These are phyloP conservation scores for Oscheius sp. DNA, from an alignment of 2,888 invertebrate species.

Conservation along the genomic window DNA sequence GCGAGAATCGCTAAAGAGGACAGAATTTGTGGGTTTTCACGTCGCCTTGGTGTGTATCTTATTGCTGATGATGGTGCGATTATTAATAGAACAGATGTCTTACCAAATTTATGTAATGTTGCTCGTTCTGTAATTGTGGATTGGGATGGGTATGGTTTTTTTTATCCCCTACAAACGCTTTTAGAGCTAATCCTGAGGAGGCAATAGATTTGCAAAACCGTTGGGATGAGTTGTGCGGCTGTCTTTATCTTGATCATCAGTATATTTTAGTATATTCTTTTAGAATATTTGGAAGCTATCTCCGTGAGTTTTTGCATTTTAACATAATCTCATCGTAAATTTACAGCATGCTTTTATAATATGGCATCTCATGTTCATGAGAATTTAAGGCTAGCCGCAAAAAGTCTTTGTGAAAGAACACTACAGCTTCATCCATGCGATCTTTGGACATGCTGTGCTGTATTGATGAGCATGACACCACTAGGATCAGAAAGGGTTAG, in stretches of 20 bases:
- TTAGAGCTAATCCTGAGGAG: background rate
- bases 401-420: slow-evolving; percentile 31
- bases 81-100: background rate
- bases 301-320: slow-evolving; percentile 42
- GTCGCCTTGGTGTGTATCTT: slow-evolving; percentile 31
- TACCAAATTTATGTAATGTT: slow-evolving; percentile 12
- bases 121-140: slow-evolving; percentile 23
- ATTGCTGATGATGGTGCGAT: slow-evolving; percentile 30
- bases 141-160: background rate
- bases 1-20: too few species aligned
- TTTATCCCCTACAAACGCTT: too few species aligned
- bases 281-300: slow-evolving; percentile 53
- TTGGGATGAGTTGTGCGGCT: slow-evolving; percentile 25
- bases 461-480: slow-evolving; percentile 8
- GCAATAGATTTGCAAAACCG: slow-evolving; percentile 4
- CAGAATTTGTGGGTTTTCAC: slow-evolving; percentile 24
- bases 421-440: slow-evolving; percentile 40
- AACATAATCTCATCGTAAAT: background rate
- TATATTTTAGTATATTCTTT: slow-evolving; percentile 53
- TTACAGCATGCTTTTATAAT: slow-evolving; percentile 19
- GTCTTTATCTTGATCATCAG: slow-evolving; percentile 35
- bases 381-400: background rate
- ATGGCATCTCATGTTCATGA: background rate
- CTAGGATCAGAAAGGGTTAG: background rate
- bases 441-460: slow-evolving; percentile 23